These are phyloP conservation scores for Sebastes trivittatus DNA, from an alignment of 2,797 vertebrate genomes.

Conservation along the genomic window DNA sequence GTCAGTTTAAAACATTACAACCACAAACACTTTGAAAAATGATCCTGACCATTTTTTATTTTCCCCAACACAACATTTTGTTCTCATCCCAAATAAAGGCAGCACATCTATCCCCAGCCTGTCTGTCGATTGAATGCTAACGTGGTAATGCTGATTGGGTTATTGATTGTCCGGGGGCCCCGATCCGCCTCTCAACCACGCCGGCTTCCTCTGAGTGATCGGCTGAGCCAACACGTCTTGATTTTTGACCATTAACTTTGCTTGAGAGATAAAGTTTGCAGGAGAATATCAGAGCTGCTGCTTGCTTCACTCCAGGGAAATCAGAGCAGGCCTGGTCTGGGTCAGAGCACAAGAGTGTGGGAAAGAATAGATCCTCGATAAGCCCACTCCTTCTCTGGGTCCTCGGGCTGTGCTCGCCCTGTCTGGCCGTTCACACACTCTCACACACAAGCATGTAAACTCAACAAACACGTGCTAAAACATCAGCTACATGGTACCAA, in stretches of 20 bases:
- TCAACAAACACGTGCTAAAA: constrained; percentile 6
- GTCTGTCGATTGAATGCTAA: constrained; percentile 27
- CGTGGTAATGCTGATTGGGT: constrained; percentile 4
- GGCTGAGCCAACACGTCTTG: constrained; percentile 46
- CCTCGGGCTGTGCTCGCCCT: constrained; percentile 30
- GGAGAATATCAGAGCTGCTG: constrained; percentile 53
- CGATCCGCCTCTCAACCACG: background rate
- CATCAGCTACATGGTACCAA: background rate
- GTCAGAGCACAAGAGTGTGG: constrained; percentile 69
- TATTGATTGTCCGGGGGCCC: constrained; percentile 15
- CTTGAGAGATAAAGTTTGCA: constrained; percentile 60
- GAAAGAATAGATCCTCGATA: constrained; percentile 77
- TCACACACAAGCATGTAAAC: constrained; percentile 2
- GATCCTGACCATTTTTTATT: too few species aligned
- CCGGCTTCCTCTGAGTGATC: constrained; percentile 34
- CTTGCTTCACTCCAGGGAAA: constrained; percentile 72
- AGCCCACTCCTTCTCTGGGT: constrained; percentile 49
- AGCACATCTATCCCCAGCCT: background rate
- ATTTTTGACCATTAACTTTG: constrained; percentile 61
- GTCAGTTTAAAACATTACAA: too few species aligned
- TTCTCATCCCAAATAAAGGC: constrained; percentile 6
- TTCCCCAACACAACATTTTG: background rate
- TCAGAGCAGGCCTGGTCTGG: constrained; percentile 64
- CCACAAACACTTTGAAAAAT: too few species aligned
- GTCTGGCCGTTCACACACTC: background rate